Conservation (phyloP, 2,113 vertebrate species). For the Lamprologus ornatipinnis region DNA sequence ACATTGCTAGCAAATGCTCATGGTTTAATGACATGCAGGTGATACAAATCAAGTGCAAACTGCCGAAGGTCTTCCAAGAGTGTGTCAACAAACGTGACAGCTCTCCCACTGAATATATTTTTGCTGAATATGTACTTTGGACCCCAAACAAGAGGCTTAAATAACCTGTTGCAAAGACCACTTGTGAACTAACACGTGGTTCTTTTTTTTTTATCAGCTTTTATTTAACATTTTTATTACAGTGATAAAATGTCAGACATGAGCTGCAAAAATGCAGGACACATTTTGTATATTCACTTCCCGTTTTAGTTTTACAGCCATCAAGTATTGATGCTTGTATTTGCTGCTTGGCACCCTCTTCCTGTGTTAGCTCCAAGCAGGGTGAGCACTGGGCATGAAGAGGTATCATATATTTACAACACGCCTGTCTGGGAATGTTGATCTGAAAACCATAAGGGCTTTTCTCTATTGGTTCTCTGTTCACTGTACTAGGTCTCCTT, state of each 20-base stretch:
- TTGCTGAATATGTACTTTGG: slow-evolving; percentile 44
- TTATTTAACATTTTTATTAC: neutral
- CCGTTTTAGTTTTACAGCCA: neutral
- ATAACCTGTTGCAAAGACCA: slow-evolving; percentile 26
- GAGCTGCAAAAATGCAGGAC: neutral
- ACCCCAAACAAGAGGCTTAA: slow-evolving; percentile 22
- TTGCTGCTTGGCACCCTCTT: slow-evolving; percentile 17
- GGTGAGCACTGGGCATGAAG: slow-evolving; percentile 25
- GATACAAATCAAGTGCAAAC: slow-evolving; percentile 56
- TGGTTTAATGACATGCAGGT: slow-evolving; percentile 54
- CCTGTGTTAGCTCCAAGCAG: neutral
- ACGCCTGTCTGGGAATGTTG: slow-evolving; percentile 56
- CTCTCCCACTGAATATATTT: slow-evolving; percentile 40
- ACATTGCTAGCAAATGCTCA: slow-evolving; percentile 13
- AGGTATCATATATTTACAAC: slow-evolving; percentile 25
- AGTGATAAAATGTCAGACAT: neutral
- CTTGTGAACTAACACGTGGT: neutral
- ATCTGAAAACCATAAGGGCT: slow-evolving; percentile 45
- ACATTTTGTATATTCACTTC: neutral
- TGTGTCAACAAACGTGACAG: slow-evolving; percentile 52
- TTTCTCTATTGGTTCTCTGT: slow-evolving; percentile 9
- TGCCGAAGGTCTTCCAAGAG: slow-evolving; percentile 50
- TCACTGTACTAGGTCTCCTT: slow-evolving; percentile 7
- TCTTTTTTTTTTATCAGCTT: neutral
- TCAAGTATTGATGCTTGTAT: neutral